These are phyloP conservation scores for Penaeus japonicus DNA, from an alignment of 1,140 invertebrate genomes.

Conservation along the genomic window DNA sequence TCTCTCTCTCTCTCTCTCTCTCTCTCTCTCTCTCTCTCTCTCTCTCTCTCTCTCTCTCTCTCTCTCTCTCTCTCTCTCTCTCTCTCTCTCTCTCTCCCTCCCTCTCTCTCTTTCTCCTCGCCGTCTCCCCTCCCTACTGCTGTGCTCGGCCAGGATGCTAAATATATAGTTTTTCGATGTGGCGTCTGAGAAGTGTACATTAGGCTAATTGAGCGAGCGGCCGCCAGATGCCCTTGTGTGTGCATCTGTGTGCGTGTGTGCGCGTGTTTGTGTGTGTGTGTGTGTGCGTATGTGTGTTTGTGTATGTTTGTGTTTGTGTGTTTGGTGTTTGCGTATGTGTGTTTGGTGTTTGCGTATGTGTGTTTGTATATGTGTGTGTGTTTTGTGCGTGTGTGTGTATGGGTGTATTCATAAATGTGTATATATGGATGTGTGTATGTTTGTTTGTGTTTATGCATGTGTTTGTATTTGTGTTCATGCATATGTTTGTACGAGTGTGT, in stretches of 20 bases:
- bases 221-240: slow-evolving; percentile 33
- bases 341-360: too few relatives aligned
- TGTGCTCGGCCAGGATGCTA: slow-evolving; percentile 14
- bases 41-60: too few relatives aligned
- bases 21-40: background rate
- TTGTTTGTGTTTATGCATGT: too few relatives aligned
- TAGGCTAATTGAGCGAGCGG: slow-evolving; percentile 44
- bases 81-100: background rate
- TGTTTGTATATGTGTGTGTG: too few relatives aligned
- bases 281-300: background rate
- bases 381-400: slow-evolving; percentile 35
- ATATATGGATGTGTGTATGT: too few relatives aligned
- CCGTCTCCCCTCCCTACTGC: background rate
- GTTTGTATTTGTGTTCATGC: too few relatives aligned
- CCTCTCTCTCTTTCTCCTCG: background rate
- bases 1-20: background rate
- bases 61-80: background rate
- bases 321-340: too few relatives aligned
- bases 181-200: slow-evolving; percentile 38
- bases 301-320: background rate
- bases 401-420: background rate
- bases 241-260: slow-evolving; percentile 32
- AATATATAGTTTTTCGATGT: slow-evolving; percentile 54
- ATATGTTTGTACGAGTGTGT: too few relatives aligned
- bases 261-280: slow-evolving; percentile 8